These are phyloP conservation scores for Coboldia fuscipes DNA, from an alignment of 1,140 invertebrate genomes.

Conservation along the genomic window DNA sequence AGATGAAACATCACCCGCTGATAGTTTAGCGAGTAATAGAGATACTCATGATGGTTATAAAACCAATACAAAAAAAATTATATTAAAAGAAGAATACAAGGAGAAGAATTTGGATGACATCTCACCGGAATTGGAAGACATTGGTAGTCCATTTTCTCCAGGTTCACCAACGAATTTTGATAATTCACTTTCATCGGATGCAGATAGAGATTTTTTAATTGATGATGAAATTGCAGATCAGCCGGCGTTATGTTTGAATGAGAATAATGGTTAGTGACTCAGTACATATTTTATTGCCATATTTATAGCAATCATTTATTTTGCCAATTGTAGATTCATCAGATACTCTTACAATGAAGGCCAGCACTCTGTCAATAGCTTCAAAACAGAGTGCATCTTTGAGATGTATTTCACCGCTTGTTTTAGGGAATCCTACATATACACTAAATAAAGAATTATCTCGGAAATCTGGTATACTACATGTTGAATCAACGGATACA, in stretches of 20 bases:
- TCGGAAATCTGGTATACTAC: background rate
- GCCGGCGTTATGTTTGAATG: conserved; percentile 57
- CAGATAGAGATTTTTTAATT: conserved; percentile 48
- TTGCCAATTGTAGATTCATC: too few relatives aligned
- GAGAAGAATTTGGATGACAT: conserved; percentile 19
- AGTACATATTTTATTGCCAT: too few relatives aligned
- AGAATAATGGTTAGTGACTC: conserved; percentile 20
- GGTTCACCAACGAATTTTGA: conserved; percentile 56
- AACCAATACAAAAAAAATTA: conserved; percentile 19
- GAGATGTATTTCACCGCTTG: too few relatives aligned
- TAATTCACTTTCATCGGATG: conserved; percentile 48
- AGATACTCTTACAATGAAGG: too few relatives aligned
- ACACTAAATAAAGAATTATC: conserved; percentile 9
- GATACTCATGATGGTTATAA: conserved; percentile 33
- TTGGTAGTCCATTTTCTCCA: conserved; percentile 31
- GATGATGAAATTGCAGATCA: conserved; percentile 84
- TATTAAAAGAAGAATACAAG: conserved; percentile 15
- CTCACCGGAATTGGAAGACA: conserved; percentile 14
- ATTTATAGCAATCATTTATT: too few relatives aligned
- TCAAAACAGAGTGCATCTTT: too few relatives aligned
- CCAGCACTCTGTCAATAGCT: too few relatives aligned
- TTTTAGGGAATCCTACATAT: too few relatives aligned
- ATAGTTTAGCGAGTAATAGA: conserved; percentile 48
- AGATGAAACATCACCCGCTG: conserved; percentile 59
- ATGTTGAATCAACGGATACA: conserved; percentile 41